These are phyloP conservation scores for Caretta caretta DNA, from an alignment of 2,113 vertebrate species.

Conservation along the genomic window DNA sequence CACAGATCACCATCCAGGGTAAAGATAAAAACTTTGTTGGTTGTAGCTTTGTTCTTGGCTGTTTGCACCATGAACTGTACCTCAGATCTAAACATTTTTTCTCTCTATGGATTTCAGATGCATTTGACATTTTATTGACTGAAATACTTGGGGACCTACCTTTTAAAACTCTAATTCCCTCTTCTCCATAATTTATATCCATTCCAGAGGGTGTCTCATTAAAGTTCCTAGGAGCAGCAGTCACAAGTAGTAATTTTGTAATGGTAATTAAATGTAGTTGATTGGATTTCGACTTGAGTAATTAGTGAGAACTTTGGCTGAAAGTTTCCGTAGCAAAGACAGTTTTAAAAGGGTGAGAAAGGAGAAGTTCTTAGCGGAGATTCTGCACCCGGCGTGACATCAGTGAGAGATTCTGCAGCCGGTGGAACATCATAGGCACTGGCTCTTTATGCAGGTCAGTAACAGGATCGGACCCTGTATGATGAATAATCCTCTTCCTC, in stretches of 20 bases:
- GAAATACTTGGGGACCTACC: not conserved
- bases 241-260: not conserved
- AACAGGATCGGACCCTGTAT: not conserved
- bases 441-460: not conserved
- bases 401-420: not conserved
- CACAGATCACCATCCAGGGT: not conserved
- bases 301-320: not conserved
- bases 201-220: constrained; percentile 36
- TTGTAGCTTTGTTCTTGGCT: not conserved
- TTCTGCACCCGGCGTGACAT: not conserved
- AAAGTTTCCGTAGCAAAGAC: not conserved
- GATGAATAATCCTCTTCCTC: not conserved
- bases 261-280: constrained; percentile 31
- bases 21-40: not conserved
- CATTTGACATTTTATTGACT: not conserved
- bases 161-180: not conserved
- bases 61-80: fast-evolving
- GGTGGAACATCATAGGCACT: not conserved
- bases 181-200: constrained; percentile 13
- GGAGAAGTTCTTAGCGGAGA: not conserved
- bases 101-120: not conserved
- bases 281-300: not conserved
- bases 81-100: not conserved
- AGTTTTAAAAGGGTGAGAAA: not conserved
- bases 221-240: not conserved